Percentiles rank a stretch among this genome's conserved stretches.
These are phyloP conservation scores for Catamblyrhynchus diadema DNA, from an alignment of 2,797 vertebrate genomes.

Conservation along the genomic window DNA sequence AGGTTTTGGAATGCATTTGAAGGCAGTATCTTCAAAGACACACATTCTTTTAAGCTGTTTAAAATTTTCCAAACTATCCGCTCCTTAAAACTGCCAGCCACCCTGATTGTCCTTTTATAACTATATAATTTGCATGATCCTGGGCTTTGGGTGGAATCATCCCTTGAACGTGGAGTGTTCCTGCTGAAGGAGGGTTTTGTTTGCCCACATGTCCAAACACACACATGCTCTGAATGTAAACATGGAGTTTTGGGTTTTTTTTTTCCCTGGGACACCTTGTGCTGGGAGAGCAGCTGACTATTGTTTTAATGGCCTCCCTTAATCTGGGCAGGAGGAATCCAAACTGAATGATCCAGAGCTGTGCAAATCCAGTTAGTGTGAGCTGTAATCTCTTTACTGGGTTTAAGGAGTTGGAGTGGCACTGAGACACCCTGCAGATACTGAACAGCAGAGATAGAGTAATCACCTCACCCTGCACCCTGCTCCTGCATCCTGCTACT, in stretches of 20 bases:
- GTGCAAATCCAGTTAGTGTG: slow-evolving; percentile 98
- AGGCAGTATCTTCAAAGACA: slow-evolving; percentile 60
- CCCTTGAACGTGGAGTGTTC: background rate
- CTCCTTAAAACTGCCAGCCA: slow-evolving; percentile 35
- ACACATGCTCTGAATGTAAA: background rate
- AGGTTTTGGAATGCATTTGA: slow-evolving; percentile 56
- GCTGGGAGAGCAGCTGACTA: slow-evolving; percentile 70
- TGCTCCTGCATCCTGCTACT: slow-evolving; percentile 14
- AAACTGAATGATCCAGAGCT: slow-evolving; percentile 87
- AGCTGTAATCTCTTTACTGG: slow-evolving; percentile 99
- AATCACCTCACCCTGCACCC: slow-evolving; percentile 73
- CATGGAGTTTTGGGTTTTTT: background rate
- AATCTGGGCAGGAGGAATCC: slow-evolving; percentile 91
- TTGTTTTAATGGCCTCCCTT: slow-evolving; percentile 83
- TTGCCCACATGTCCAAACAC: background rate
- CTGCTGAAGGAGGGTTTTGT: background rate
- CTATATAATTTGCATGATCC: slow-evolving; percentile 55
- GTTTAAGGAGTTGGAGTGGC: slow-evolving; percentile 88
- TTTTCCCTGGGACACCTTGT: slow-evolving; percentile 63
- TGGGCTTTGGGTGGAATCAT: background rate
- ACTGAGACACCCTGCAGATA: slow-evolving; percentile 79
- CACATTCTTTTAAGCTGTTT: slow-evolving; percentile 64
- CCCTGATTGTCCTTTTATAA: slow-evolving; percentile 30
- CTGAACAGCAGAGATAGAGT: slow-evolving; percentile 78
- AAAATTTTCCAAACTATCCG: slow-evolving; percentile 32